Conservation (phyloP, 1,140 invertebrate genomes). For the Apocrypta bakeri region DNA sequence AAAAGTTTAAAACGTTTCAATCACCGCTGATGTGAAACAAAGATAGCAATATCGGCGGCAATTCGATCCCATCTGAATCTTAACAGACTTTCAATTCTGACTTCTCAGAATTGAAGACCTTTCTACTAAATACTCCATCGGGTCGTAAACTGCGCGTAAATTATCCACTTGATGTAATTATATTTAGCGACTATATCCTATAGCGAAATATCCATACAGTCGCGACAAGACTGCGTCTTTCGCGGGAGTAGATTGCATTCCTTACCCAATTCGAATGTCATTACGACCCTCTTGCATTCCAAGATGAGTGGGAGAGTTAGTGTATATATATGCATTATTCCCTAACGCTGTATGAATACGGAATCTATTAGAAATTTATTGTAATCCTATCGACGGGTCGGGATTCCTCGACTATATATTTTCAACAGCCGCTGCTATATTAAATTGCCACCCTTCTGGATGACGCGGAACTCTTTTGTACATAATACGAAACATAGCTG, state of each 20-base stretch:
- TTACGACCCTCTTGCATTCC: neutral
- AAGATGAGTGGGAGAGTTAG: constrained; percentile 3
- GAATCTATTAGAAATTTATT: constrained; percentile 46
- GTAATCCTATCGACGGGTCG: neutral
- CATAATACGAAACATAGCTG: too few relatives aligned
- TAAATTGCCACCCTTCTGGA: neutral
- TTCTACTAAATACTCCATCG: neutral
- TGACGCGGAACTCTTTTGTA: too few relatives aligned
- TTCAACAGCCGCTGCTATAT: neutral
- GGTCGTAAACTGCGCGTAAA: neutral
- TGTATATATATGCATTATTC: neutral
- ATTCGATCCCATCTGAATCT: too few relatives aligned
- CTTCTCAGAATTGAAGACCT: neutral
- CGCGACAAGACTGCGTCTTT: neutral
- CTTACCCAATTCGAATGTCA: constrained; percentile 4
- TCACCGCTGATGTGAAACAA: too few relatives aligned
- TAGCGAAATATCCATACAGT: neutral
- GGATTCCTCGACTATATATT: constrained; percentile 24
- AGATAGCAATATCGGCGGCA: too few relatives aligned
- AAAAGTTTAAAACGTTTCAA: too few relatives aligned
- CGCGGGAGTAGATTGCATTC: constrained; percentile 9
- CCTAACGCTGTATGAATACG: neutral
- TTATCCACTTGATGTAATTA: constrained; percentile 7
- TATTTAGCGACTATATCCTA: neutral
- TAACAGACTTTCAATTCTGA: too few relatives aligned